phyloP scores from a whole-genome alignment of 2,113 vertebrate species.

The Mus pahari region DNA sequence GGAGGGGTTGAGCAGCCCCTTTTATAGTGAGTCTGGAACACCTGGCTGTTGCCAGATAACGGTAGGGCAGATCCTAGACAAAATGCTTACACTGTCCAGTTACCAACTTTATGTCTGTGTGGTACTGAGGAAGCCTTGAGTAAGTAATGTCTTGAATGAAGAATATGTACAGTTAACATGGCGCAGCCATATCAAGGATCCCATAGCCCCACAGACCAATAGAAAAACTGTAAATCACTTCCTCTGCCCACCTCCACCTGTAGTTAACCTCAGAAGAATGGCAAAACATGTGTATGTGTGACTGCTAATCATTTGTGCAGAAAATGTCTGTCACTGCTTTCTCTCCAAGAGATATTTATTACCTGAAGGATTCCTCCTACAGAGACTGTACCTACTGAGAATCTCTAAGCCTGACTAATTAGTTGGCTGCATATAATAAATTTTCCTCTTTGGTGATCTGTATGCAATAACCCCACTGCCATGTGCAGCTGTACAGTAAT shows the following conservation, averaged over 20 bases:
- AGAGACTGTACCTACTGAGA: not conserved
- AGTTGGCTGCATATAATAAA: not conserved
- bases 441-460: not conserved
- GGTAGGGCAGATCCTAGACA: no score
- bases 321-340: not conserved
- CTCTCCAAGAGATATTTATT: not conserved
- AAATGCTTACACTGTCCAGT: not conserved
- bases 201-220: not conserved
- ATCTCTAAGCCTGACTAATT: not conserved
- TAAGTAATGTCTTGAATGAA: not conserved
- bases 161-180: not conserved
- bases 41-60: no score
- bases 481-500: not conserved
- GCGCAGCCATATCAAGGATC: not conserved
- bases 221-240: not conserved
- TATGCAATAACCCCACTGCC: not conserved
- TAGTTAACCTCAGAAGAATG: not conserved
- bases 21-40: no score
- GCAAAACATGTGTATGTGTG: not conserved
- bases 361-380: not conserved
- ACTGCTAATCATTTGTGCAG: no score
- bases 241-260: not conserved
- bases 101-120: not conserved
- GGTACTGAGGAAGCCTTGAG: not conserved
- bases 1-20: no score